Conservation (phyloP, 2,113 vertebrate genomes). For the Verasper variegatus region DNA sequence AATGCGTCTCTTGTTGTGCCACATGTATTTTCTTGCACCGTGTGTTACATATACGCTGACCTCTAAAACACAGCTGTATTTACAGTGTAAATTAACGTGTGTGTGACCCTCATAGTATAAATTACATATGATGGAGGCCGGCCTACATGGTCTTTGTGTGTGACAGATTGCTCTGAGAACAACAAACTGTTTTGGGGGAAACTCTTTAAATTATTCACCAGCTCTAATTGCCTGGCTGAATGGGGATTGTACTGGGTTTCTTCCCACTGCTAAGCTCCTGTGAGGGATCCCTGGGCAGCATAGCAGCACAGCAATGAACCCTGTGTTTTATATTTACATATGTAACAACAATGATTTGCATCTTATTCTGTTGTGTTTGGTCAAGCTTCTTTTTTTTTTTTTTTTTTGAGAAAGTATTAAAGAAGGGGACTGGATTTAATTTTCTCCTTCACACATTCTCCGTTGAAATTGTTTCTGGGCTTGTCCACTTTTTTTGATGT, state of each 20-base stretch:
- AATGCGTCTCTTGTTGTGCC: slow-evolving; percentile 7
- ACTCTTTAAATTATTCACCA: slow-evolving; percentile 73
- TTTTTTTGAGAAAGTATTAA: too few species aligned
- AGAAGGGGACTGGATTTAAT: too few species aligned
- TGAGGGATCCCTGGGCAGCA: slow-evolving; percentile 2
- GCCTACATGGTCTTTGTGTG: slow-evolving; percentile 20
- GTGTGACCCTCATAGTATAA: slow-evolving; percentile 12
- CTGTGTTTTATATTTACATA: background rate
- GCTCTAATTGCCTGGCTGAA: slow-evolving; percentile 68
- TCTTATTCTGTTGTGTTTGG: background rate
- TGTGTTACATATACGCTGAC: background rate
- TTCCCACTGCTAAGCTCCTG: slow-evolving; percentile 11
- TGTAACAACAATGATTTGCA: background rate
- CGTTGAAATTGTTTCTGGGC: too few species aligned
- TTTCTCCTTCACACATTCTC: too few species aligned
- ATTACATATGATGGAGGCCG: slow-evolving; percentile 5
- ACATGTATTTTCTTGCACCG: background rate
- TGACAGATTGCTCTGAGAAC: slow-evolving; percentile 37
- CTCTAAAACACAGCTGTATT: slow-evolving; percentile 12
- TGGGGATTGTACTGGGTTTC: slow-evolving; percentile 54
- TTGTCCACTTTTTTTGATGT: too few species aligned
- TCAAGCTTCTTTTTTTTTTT: background rate
- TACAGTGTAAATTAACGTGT: background rate
- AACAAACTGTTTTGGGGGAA: slow-evolving; percentile 55
- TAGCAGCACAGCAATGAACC: slow-evolving; percentile 8